Conservation (phyloP, 1,140 invertebrate genomes). For the Cherax quadricarinatus region DNA sequence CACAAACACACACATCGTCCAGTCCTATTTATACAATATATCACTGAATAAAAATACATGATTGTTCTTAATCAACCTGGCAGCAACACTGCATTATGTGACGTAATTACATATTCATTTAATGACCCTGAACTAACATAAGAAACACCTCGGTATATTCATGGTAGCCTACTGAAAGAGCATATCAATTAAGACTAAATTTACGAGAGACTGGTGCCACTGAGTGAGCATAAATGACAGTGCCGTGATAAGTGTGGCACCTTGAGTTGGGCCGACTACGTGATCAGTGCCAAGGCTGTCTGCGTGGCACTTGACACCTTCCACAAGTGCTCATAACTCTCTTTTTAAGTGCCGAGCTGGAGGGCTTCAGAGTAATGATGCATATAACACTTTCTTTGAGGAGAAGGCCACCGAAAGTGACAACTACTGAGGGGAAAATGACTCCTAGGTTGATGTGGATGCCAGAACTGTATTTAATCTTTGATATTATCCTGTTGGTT, state of each 20-base stretch:
- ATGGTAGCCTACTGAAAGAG: background rate
- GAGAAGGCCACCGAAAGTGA: background rate
- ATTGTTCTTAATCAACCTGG: background rate
- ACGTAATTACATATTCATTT: background rate
- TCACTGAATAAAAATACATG: background rate
- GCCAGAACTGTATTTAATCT: too few relatives aligned
- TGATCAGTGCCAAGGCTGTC: constrained; percentile 13
- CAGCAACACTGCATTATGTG: background rate
- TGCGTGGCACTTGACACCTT: constrained; percentile 7
- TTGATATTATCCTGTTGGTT: too few relatives aligned
- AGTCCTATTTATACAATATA: background rate
- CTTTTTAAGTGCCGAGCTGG: background rate
- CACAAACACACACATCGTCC: background rate
- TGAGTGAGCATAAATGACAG: background rate
- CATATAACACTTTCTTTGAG: background rate
- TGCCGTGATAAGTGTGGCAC: background rate
- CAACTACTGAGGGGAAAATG: background rate
- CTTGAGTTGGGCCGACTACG: background rate
- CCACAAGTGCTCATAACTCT: background rate
- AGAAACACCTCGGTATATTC: background rate
- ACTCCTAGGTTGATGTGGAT: background rate
- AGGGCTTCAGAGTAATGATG: background rate
- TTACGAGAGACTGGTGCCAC: background rate
- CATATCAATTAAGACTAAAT: background rate
- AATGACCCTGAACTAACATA: background rate